phyloP scores from a whole-genome alignment of 35 echinoderm and acorn worm species.

The Holothuria glaberrima region DNA sequence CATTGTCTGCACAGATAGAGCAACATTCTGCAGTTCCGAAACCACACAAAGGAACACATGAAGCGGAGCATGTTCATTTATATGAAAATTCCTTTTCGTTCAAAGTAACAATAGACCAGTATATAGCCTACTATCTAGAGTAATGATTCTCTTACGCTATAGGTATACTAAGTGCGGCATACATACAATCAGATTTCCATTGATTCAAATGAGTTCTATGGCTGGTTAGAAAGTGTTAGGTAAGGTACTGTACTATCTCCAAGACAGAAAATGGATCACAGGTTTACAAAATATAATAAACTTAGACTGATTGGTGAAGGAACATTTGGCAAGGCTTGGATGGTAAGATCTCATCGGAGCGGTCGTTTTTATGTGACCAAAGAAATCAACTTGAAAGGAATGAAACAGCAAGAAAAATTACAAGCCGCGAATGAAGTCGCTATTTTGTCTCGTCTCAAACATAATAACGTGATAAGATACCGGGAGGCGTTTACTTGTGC shows the following conservation, averaged over 20 bases:
- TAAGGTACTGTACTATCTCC: too few species aligned
- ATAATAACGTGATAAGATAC: slow-evolving; percentile 87
- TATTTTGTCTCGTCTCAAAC: slow-evolving; percentile 84
- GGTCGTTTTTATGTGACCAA: slow-evolving; percentile 82
- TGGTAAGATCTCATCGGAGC: slow-evolving; percentile 72
- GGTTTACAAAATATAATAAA: slow-evolving; percentile 54
- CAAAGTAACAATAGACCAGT: too few species aligned
- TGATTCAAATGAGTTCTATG: too few species aligned
- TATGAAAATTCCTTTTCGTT: too few species aligned
- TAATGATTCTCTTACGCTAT: too few species aligned
- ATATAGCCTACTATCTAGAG: too few species aligned
- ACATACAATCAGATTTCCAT: too few species aligned
- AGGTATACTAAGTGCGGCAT: background rate
- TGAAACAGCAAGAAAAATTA: slow-evolving; percentile 72
- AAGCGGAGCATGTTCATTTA: too few species aligned
- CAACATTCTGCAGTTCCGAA: too few species aligned
- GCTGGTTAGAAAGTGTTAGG: too few species aligned
- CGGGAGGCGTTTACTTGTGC: slow-evolving; percentile 64
- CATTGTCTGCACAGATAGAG: too few species aligned
- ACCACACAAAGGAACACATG: too few species aligned
- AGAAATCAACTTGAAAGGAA: slow-evolving; percentile 69
- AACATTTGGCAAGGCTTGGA: slow-evolving; percentile 84
- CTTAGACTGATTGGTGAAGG: slow-evolving; percentile 72
- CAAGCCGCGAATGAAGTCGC: slow-evolving; percentile 92
- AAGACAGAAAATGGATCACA: background rate